These are phyloP conservation scores for Lymantria dispar DNA, from an alignment of 2,888 invertebrate genomes.

Conservation along the genomic window DNA sequence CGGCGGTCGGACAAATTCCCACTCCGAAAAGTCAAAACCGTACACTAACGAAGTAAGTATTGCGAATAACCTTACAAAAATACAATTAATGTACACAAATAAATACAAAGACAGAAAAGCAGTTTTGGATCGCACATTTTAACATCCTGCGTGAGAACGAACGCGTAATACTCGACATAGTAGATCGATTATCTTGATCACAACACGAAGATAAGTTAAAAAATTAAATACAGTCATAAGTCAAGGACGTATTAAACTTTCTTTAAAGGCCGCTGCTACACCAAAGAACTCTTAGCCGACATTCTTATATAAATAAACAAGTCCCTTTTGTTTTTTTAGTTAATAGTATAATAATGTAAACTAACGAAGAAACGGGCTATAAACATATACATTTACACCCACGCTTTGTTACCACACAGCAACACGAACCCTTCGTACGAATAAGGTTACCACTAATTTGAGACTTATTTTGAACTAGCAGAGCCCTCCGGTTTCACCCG, in stretches of 20 bases:
- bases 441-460: conserved; percentile 17
- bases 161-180: no score
- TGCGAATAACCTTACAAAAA: no score
- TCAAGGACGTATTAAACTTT: conserved; percentile 5
- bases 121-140: no score
- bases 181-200: not conserved
- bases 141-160: no score
- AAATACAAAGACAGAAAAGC: no score
- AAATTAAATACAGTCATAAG: not conserved
- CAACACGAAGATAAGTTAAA: not conserved
- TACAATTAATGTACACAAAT: no score
- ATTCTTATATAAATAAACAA: conserved; percentile 28
- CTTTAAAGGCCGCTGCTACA: conserved; percentile 9
- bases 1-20: no score
- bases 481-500: no score
- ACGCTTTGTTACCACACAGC: conserved; percentile 39
- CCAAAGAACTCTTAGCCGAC: conserved; percentile 15
- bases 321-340: conserved; percentile 9
- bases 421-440: conserved; percentile 13
- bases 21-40: no score
- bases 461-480: not conserved
- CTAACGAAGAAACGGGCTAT: conserved; percentile 28
- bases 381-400: conserved; percentile 33
- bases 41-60: no score
- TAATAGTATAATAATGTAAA: conserved; percentile 35